A percentile compares a stretch with the other conserved stretches of the same genome.
These are phyloP conservation scores for Thalassophryne amazonica DNA, from an alignment of 2,797 vertebrate species.

Conservation along the genomic window DNA sequence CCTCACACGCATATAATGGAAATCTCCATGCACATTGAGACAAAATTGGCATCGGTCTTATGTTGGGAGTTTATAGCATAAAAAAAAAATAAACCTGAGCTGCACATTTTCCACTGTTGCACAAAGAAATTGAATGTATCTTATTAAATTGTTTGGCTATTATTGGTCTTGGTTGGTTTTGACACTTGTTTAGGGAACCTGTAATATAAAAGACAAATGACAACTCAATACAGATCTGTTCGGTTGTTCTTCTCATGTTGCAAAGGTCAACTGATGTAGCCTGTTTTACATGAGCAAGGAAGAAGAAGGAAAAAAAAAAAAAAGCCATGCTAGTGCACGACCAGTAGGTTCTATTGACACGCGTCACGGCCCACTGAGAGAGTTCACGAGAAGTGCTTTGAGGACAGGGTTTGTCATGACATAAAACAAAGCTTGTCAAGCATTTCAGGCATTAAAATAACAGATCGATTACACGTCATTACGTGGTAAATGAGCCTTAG, in stretches of 20 bases:
- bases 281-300: slow-evolving; percentile 57
- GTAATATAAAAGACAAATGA: neutral
- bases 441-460: slow-evolving; percentile 13
- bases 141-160: slow-evolving; percentile 78
- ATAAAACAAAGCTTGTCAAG: slow-evolving; percentile 7
- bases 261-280: neutral
- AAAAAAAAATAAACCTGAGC: slow-evolving; percentile 69
- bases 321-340: neutral
- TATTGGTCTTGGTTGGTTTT: slow-evolving; percentile 44
- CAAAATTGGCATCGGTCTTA: slow-evolving; percentile 64
- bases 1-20: slow-evolving; percentile 57
- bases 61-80: slow-evolving; percentile 57
- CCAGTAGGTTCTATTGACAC: slow-evolving; percentile 23
- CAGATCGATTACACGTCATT: slow-evolving; percentile 14
- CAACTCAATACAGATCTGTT: neutral
- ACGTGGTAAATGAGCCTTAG: neutral
- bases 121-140: slow-evolving; percentile 86
- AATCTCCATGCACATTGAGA: slow-evolving; percentile 55
- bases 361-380: slow-evolving; percentile 32
- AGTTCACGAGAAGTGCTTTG: slow-evolving; percentile 22
- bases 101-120: slow-evolving; percentile 74
- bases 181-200: slow-evolving; percentile 35
- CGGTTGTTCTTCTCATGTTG: neutral
- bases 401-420: slow-evolving; percentile 11
- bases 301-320: slow-evolving; percentile 28